phyloP scores from a whole-genome alignment of 2,113 vertebrate species.

The Lanius ludovicianus region DNA sequence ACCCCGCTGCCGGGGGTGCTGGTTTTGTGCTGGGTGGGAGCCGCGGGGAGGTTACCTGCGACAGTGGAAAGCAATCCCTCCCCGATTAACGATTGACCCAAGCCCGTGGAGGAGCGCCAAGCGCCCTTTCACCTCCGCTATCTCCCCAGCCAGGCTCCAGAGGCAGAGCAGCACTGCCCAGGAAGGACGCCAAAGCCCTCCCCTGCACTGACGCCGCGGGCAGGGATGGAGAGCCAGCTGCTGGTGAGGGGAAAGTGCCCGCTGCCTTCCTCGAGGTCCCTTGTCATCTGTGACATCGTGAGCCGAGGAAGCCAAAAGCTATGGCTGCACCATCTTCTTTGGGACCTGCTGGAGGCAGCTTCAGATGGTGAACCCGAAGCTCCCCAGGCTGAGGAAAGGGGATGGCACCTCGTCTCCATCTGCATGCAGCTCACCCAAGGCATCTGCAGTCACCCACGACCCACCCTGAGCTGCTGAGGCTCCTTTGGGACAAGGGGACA shows the following conservation, averaged over 20 bases:
- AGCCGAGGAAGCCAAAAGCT: background rate
- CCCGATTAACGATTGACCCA: constrained; percentile 58
- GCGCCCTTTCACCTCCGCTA: constrained; percentile 52
- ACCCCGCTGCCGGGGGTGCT: background rate
- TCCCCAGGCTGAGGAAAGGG: background rate
- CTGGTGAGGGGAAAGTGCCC: background rate
- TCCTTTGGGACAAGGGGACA: background rate
- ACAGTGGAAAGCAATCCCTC: constrained; percentile 35
- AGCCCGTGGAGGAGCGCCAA: background rate
- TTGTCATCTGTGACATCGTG: background rate
- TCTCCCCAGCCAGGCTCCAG: constrained; percentile 15
- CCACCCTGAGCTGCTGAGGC: background rate
- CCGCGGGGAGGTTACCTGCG: constrained; percentile 26
- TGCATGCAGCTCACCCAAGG: background rate
- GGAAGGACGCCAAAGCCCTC: constrained; percentile 46
- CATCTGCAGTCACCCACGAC: background rate
- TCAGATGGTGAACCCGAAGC: background rate
- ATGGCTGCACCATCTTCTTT: fast-evolving
- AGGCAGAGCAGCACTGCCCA: background rate
- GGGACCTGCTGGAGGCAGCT: background rate
- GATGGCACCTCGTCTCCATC: fast-evolving
- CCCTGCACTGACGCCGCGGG: background rate
- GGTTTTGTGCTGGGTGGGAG: constrained; percentile 51
- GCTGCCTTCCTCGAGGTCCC: background rate
- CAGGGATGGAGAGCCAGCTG: background rate